Percentiles rank a stretch among this genome's conserved stretches.
These are phyloP conservation scores for Thalassophryne amazonica DNA, from an alignment of 2,797 vertebrate species.

Conservation along the genomic window DNA sequence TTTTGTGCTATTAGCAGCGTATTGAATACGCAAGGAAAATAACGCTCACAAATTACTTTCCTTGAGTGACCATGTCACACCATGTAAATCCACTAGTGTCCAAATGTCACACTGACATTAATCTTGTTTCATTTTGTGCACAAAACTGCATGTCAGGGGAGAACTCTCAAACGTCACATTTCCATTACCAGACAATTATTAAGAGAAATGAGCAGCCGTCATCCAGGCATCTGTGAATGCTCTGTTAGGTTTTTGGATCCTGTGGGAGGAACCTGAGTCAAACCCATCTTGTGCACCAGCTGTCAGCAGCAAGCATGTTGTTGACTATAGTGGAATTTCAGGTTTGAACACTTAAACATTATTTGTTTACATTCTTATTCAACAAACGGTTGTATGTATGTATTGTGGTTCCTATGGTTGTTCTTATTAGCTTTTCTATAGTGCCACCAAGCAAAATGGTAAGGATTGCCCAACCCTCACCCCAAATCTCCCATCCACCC, in stretches of 20 bases:
- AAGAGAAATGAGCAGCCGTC: slow-evolving; percentile 43
- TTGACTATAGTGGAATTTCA: background rate
- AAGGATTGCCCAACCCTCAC: too few species aligned
- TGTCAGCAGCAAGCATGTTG: slow-evolving; percentile 21
- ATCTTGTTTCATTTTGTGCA: background rate
- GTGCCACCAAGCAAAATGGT: too few species aligned
- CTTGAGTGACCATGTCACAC: too few species aligned
- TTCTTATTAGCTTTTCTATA: too few species aligned
- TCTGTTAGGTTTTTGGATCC: slow-evolving; percentile 30
- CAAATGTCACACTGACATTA: background rate
- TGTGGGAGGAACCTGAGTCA: slow-evolving; percentile 33
- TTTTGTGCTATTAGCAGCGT: too few species aligned
- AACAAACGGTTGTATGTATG: too few species aligned
- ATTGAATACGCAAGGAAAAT: too few species aligned
- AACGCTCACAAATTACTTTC: too few species aligned
- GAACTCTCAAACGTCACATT: slow-evolving; percentile 30
- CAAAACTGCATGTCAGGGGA: slow-evolving; percentile 11
- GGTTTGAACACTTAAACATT: too few species aligned
- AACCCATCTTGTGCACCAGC: slow-evolving; percentile 50
- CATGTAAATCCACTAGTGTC: background rate
- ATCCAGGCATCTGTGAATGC: slow-evolving; percentile 50
- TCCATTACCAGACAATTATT: slow-evolving; percentile 43
- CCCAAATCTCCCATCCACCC: too few species aligned
- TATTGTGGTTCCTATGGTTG: too few species aligned
- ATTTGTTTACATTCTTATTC: too few species aligned